A percentile compares a stretch with the other conserved stretches of the same genome.
Conservation (phyloP, 2,888 invertebrate genomes). For the Tipula unca region DNA sequence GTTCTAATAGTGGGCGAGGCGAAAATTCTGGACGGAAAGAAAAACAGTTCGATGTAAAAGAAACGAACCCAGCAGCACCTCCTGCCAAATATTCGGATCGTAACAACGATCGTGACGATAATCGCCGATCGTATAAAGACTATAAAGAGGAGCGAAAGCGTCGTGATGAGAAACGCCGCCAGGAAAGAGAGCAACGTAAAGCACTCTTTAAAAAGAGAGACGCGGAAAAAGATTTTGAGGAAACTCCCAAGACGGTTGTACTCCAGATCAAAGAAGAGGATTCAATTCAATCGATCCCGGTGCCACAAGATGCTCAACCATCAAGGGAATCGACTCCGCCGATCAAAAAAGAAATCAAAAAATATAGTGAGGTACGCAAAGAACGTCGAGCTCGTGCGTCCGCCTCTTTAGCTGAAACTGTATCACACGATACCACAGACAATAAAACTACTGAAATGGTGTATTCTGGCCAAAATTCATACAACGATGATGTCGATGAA, state of each 20-base stretch:
- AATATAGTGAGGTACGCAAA: conserved; percentile 31
- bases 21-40: neutral
- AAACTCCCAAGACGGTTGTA: neutral
- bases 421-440: neutral
- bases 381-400: conserved; percentile 19
- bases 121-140: conserved; percentile 23
- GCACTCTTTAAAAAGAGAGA: conserved; percentile 29
- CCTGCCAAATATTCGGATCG: neutral
- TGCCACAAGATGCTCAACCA: neutral
- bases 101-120: neutral
- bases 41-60: neutral
- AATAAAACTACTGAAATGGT: neutral
- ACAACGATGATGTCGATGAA: neutral
- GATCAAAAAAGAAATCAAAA: conserved; percentile 28
- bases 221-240: conserved; percentile 25
- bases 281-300: neutral
- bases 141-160: conserved; percentile 26
- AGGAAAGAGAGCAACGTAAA: conserved; percentile 40
- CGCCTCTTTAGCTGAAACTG: neutral
- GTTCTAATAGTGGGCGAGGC: neutral
- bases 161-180: conserved; percentile 36
- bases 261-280: conserved; percentile 16
- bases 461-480: neutral
- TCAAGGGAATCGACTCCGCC: conserved; percentile 21
- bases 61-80: neutral